Evolutionary conservation across 1,140 invertebrate species (phyloP).

Genomic region (Solenopsis fugax): DNA sequence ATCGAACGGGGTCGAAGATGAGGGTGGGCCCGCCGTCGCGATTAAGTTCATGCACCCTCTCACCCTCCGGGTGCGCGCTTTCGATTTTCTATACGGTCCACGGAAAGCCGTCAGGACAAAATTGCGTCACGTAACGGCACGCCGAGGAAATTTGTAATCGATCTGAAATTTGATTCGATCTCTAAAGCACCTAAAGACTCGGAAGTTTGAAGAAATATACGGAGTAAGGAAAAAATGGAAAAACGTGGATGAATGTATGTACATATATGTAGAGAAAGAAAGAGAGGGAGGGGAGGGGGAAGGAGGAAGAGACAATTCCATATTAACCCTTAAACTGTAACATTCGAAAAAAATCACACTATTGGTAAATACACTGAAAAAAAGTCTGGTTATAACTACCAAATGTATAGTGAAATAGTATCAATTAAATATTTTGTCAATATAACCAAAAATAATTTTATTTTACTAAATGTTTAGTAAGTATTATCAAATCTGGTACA

Average conservation of each 20-base stretch:
- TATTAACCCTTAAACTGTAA: too few species aligned
- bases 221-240: neutral
- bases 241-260: neutral
- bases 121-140: constrained; percentile 46
- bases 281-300: too few species aligned
- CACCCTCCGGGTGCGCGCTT: constrained; percentile 1
- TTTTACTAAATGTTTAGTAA: too few species aligned
- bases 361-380: too few species aligned
- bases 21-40: constrained; percentile 39
- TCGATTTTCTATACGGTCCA: constrained; percentile 49
- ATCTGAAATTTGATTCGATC: constrained; percentile 24
- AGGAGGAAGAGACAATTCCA: too few species aligned
- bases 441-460: too few species aligned
- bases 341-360: too few species aligned
- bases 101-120: constrained; percentile 39
- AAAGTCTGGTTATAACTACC: too few species aligned
- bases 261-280: neutral
- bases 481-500: too few species aligned
- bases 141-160: constrained; percentile 50
- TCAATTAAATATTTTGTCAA: too few species aligned
- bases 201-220: constrained; percentile 10
- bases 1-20: constrained; percentile 56
- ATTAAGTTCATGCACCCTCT: constrained; percentile 38
- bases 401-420: too few species aligned
- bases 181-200: neutral